Percentiles rank a stretch among this genome's conserved stretches.
phyloP scores from a whole-genome alignment of 92 coral and sea anemone genomes.

The Plumapathes pennacea region DNA sequence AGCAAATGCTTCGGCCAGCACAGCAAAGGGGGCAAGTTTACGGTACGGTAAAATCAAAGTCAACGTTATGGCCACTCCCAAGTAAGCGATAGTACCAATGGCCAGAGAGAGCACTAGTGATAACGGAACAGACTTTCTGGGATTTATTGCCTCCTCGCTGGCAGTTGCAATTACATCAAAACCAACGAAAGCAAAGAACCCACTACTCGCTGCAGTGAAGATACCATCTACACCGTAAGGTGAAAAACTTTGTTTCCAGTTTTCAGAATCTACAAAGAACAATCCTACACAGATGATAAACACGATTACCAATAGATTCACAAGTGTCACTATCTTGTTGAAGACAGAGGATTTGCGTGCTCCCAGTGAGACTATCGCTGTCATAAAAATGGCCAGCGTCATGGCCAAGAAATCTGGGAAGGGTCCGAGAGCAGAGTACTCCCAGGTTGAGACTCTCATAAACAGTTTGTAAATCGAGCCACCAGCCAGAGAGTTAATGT shows the following conservation, averaged over 20 bases:
- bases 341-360: constrained; percentile 44
- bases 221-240: constrained; percentile 76
- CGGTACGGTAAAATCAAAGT: constrained; percentile 74
- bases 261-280: constrained; percentile 28
- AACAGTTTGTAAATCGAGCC: constrained; percentile 51
- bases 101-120: constrained; percentile 41
- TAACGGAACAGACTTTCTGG: constrained; percentile 49
- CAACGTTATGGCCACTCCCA: constrained; percentile 82
- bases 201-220: constrained; percentile 64
- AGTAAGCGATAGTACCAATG: constrained; percentile 75
- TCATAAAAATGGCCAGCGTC: constrained; percentile 28
- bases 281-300: constrained; percentile 57
- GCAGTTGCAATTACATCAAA: constrained; percentile 71
- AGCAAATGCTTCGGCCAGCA: constrained; percentile 80
- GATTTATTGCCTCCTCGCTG: constrained; percentile 68
- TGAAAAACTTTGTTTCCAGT: constrained; percentile 62
- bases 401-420: constrained; percentile 74
- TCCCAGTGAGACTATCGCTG: constrained; percentile 53
- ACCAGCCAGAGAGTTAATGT: constrained; percentile 47
- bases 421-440: constrained; percentile 38
- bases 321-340: constrained; percentile 39
- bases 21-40: constrained; percentile 60
- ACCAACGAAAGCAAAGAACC: constrained; percentile 72
- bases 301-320: constrained; percentile 46
- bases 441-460: constrained; percentile 50